Percentiles rank a stretch among this genome's conserved stretches.
Evolutionary conservation across 1,140 invertebrate genomes (phyloP).

Genomic region (Neodiprion fabricii): DNA sequence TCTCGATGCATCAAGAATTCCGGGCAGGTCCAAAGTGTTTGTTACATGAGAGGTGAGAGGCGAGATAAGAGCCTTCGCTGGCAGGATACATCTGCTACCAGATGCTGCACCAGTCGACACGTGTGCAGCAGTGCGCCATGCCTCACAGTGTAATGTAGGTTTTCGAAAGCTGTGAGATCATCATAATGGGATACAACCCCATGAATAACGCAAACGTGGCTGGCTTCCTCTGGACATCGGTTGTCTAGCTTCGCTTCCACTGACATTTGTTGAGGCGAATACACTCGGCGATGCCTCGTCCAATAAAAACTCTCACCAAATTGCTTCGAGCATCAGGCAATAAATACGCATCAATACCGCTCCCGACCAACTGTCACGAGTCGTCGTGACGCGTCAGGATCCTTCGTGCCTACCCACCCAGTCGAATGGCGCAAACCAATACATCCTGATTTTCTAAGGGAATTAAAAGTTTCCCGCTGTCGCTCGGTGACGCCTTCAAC

Average conservation of each 20-base stretch:
- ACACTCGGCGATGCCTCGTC: not conserved
- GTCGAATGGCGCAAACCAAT: not conserved
- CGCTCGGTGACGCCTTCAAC: not conserved
- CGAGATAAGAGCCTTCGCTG: not conserved
- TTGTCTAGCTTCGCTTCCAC: not conserved
- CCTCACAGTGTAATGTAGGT: no score
- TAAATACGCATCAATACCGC: no score
- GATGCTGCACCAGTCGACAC: not conserved
- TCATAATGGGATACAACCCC: not conserved
- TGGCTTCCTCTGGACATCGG: not conserved
- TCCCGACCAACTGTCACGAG: no score
- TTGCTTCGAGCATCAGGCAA: no score
- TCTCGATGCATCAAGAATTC: conserved; percentile 40
- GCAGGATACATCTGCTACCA: conserved; percentile 1
- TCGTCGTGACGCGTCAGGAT: no score
- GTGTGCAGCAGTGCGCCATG: no score
- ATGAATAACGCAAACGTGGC: not conserved
- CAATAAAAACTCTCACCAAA: conserved; percentile 1
- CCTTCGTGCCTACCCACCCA: no score
- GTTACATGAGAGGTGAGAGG: conserved; percentile 25
- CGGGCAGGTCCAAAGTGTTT: conserved; percentile 41
- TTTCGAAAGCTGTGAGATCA: no score
- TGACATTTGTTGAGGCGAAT: not conserved
- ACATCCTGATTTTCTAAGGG: conserved; percentile 2
- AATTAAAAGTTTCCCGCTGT: not conserved